Percentiles rank a stretch among this genome's conserved stretches.
These are phyloP conservation scores for Scolopax bukidnonensis DNA, from an alignment of 2,797 vertebrate species.

Conservation along the genomic window DNA sequence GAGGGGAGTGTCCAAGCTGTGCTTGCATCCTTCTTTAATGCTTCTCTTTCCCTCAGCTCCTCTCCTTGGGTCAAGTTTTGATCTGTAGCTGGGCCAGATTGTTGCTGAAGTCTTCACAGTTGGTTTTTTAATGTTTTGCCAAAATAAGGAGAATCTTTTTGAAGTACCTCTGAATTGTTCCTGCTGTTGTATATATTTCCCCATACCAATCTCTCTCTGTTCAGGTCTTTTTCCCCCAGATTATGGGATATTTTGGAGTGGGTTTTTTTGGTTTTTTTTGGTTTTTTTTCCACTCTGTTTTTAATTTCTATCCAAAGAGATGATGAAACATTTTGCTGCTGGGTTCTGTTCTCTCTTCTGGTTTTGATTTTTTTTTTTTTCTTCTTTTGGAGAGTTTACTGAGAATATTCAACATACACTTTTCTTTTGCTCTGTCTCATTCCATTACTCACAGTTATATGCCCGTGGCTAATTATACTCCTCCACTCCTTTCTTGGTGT, in stretches of 20 bases:
- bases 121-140: neutral
- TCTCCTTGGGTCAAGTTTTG: neutral
- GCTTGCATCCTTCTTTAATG: neutral
- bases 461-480: neutral
- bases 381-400: neutral
- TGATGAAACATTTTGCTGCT: neutral
- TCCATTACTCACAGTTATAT: neutral
- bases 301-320: neutral
- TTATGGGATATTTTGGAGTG: neutral
- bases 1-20: neutral
- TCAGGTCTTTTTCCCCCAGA: neutral
- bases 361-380: neutral
- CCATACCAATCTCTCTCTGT: neutral
- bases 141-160: neutral
- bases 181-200: neutral
- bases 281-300: neutral
- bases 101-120: neutral
- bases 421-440: constrained; percentile 11
- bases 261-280: neutral
- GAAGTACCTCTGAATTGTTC: neutral
- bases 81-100: neutral
- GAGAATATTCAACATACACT: neutral
- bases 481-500: constrained; percentile 6
- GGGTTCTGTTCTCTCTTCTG: neutral
- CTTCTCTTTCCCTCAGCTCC: neutral